Evolutionary conservation across 2,888 invertebrate genomes (phyloP), one percentile per base, ranked within the genome.

Genomic region (Pimpla rufipes): DNA sequence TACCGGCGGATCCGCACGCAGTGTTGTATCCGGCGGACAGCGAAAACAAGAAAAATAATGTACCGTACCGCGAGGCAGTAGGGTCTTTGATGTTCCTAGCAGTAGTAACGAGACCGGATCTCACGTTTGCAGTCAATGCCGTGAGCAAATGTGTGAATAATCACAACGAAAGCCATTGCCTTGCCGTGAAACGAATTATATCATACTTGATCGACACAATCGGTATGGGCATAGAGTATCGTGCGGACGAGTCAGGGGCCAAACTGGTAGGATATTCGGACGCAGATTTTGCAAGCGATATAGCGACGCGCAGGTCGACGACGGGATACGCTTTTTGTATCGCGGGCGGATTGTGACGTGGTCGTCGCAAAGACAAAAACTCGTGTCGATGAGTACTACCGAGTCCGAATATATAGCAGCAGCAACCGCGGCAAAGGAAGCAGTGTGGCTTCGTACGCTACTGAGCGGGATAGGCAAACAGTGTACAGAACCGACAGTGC

Each of bases 1-100:
- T 55, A 29, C 55, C 55, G 55, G 55, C 55, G 23, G 23, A 55
- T 55, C 18, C 55, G 21, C 55, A 29, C 55, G n/a, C 47, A n/a
- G 47, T 47, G 13, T n/a, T 47, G 13, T 47, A 47, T 47, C 47
- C 47, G n/a, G 47, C n/a, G 18, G 52, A 21, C n/a, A 8, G n/a
- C 8, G 18, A 52, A 7, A 18, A 40, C 82, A n/a, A 52, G 8
- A 52, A n/a, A 7, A 8, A 21, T 52, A n/a, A 52, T n/a, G 52
- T 21, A n/a, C 52, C 52, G 1, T 52, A 18, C 18, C 52, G 52
- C 2, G 8, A 52, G 18, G 52, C 52, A 1, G 4, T 52, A 5
- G 21, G 52, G 16, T 52, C 52, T 5, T 18, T 52, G 1, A 52
- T 52, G 52, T 52, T 52, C 10, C 52, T 52, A 16, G 52, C 52